These are phyloP conservation scores for Silurus meridionalis DNA, from an alignment of 2,113 vertebrate species.

Conservation along the genomic window DNA sequence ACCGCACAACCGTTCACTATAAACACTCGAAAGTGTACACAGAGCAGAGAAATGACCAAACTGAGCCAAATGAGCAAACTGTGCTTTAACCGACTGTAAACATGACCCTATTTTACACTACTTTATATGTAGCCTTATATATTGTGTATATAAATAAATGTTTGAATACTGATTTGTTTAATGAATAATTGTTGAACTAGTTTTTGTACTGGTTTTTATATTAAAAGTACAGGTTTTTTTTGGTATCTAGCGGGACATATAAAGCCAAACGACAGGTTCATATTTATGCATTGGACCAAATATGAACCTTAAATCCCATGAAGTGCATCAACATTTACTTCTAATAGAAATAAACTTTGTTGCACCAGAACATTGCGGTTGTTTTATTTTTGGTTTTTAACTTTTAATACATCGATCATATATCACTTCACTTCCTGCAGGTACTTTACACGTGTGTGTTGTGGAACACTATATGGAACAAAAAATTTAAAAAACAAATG, in stretches of 20 bases:
- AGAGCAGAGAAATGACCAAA: neutral
- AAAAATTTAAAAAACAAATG: neutral
- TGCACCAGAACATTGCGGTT: no score
- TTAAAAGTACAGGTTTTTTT: neutral
- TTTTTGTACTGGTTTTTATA: neutral
- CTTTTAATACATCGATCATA: no score
- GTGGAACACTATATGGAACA: neutral
- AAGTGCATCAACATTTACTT: neutral
- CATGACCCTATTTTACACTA: neutral
- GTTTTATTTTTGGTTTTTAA: no score
- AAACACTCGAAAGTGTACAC: neutral
- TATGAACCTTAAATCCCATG: neutral
- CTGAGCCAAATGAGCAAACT: neutral
- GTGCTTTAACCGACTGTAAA: constrained; percentile 1
- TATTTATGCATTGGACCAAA: neutral
- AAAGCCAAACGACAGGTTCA: neutral
- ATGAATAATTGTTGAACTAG: neutral
- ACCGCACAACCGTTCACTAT: neutral
- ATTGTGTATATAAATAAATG: neutral
- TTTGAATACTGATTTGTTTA: neutral
- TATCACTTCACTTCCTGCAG: no score
- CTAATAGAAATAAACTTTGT: no score
- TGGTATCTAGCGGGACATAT: neutral
- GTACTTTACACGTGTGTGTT: neutral
- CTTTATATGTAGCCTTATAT: neutral